Conservation (phyloP, 30 jellyfish, hydroid and myxozoan genomes). For the Catostylus mosaicus region DNA sequence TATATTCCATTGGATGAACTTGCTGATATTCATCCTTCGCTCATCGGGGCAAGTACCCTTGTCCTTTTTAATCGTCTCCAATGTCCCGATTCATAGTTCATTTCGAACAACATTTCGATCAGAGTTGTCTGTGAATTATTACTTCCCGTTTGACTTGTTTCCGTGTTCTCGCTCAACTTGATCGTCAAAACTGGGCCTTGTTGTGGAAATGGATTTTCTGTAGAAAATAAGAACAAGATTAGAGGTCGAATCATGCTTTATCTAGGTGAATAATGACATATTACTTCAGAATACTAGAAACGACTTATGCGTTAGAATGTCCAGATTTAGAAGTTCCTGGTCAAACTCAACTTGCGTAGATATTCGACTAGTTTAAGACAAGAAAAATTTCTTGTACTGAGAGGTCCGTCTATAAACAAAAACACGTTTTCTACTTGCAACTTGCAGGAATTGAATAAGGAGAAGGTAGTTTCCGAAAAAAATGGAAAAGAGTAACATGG, state of each 20-base stretch:
- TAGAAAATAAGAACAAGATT: slow-evolving; percentile 5
- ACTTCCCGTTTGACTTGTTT: slow-evolving; percentile 29
- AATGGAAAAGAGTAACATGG: neutral
- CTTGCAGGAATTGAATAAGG: too few relatives aligned
- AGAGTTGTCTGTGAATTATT: slow-evolving; percentile 71
- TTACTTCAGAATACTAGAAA: neutral
- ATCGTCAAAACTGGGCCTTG: slow-evolving; percentile 96
- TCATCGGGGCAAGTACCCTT: slow-evolving; percentile 75
- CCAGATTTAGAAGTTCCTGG: too few relatives aligned
- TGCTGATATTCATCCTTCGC: slow-evolving; percentile 35
- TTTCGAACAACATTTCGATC: slow-evolving; percentile 91
- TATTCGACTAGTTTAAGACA: too few relatives aligned
- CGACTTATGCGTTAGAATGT: too few relatives aligned
- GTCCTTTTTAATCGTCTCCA: slow-evolving; percentile 94
- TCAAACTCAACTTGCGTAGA: too few relatives aligned
- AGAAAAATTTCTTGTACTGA: too few relatives aligned
- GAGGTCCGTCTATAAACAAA: too few relatives aligned
- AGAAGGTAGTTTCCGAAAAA: neutral
- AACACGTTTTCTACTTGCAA: too few relatives aligned
- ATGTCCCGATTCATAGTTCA: slow-evolving; percentile 94
- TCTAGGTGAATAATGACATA: neutral
- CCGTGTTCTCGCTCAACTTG: slow-evolving; percentile 87
- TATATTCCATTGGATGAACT: too few relatives aligned
- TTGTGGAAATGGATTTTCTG: slow-evolving; percentile 94
- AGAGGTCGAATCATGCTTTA: too few relatives aligned